Evolutionary conservation across 2,797 vertebrate genomes (phyloP).

Genomic region (Crypturellus tataupa): DNA sequence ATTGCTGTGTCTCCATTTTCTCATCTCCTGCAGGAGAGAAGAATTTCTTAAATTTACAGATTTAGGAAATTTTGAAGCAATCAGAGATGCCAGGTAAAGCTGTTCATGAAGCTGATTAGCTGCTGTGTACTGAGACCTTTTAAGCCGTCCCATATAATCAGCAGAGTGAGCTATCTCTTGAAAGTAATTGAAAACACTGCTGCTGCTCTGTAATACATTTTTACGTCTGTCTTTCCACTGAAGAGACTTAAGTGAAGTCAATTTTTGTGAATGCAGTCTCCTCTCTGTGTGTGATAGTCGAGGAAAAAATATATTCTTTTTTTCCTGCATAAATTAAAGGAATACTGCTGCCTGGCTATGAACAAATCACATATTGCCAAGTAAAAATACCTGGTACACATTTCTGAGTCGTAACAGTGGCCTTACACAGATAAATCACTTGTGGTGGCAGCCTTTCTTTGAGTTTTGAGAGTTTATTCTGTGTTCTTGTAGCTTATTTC

Average conservation of each 20-base stretch:
- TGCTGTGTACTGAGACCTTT: not conserved
- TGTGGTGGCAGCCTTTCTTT: not conserved
- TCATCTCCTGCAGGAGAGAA: not conserved
- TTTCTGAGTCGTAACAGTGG: not conserved
- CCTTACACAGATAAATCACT: fast-evolving
- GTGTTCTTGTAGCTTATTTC: not conserved
- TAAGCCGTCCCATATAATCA: not conserved
- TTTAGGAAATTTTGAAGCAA: not conserved
- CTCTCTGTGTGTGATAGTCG: not conserved
- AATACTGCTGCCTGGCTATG: not conserved
- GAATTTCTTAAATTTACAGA: not conserved
- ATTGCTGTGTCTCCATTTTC: not conserved
- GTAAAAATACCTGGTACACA: not conserved
- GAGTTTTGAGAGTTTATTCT: not conserved
- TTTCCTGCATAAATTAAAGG: not conserved
- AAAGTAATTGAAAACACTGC: not conserved
- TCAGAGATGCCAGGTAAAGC: not conserved
- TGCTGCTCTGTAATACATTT: not conserved
- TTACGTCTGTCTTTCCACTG: not conserved
- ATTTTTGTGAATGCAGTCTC: not conserved
- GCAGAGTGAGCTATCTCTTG: not conserved
- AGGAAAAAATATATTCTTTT: not conserved
- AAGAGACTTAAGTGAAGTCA: not conserved
- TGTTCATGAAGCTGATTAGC: not conserved
- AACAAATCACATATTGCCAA: not conserved